Percentiles rank a stretch among this genome's conserved stretches.
Conservation (phyloP, 2,113 vertebrate genomes). For the Bostrychus sinensis region DNA sequence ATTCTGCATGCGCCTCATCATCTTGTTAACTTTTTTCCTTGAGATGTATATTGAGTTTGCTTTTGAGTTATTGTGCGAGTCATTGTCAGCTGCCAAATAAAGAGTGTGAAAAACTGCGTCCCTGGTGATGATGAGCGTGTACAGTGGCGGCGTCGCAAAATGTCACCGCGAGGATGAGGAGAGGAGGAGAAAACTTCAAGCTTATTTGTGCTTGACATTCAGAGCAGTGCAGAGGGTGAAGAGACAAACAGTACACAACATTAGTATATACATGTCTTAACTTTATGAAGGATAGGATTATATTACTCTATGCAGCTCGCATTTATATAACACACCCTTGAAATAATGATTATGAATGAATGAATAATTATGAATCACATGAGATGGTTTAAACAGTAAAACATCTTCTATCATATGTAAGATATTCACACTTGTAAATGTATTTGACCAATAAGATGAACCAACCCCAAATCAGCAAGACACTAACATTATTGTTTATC, state of each 20-base stretch:
- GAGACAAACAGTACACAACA: background rate
- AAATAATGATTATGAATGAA: too few relatives aligned
- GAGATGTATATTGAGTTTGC: conserved; percentile 73
- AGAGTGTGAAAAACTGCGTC: conserved; percentile 65
- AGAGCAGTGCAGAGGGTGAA: conserved; percentile 14
- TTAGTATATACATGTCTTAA: background rate
- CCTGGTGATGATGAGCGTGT: too few relatives aligned
- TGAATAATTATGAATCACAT: too few relatives aligned
- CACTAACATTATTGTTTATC: too few relatives aligned
- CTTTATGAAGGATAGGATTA: background rate
- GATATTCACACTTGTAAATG: too few relatives aligned
- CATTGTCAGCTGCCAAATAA: conserved; percentile 79
- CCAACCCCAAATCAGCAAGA: too few relatives aligned
- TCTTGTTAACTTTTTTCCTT: conserved; percentile 75
- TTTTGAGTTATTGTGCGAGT: conserved; percentile 76
- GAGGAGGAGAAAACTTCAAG: conserved; percentile 2
- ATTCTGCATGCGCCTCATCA: conserved; percentile 82
- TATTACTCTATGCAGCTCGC: too few relatives aligned
- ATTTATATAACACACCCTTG: too few relatives aligned
- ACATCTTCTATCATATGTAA: too few relatives aligned
- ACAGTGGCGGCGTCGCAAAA: conserved; percentile 37
- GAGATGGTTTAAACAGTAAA: too few relatives aligned
- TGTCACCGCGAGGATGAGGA: conserved; percentile 26
- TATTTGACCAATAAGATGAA: too few relatives aligned
- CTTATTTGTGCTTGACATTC: conserved; percentile 46